These are phyloP conservation scores for Periophthalmus magnuspinnatus DNA, from an alignment of 2,797 vertebrate species.

Conservation along the genomic window DNA sequence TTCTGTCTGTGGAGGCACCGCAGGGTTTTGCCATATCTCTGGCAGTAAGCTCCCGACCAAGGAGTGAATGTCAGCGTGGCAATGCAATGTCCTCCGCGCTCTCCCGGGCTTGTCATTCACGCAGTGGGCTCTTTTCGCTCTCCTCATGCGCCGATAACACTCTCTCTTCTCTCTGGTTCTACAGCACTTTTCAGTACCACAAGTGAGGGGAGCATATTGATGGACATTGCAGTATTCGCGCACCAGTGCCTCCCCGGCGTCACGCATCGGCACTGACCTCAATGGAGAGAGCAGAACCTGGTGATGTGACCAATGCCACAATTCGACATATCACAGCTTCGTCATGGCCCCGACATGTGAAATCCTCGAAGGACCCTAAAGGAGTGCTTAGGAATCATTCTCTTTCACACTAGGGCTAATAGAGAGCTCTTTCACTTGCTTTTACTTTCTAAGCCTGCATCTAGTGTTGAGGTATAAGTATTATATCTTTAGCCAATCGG, in stretches of 20 bases:
- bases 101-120: conserved; percentile 61
- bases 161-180: conserved; percentile 40
- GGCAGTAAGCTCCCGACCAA: conserved; percentile 52
- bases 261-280: conserved; percentile 56
- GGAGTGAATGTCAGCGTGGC: conserved; percentile 57
- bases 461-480: background rate
- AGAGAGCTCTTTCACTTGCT: background rate
- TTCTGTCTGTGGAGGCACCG: conserved; percentile 43
- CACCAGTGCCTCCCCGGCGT: conserved; percentile 29
- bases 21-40: conserved; percentile 54
- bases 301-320: conserved; percentile 54
- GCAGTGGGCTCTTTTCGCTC: conserved; percentile 33
- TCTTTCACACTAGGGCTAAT: conserved; percentile 36
- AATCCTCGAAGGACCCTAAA: conserved; percentile 42
- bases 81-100: conserved; percentile 56
- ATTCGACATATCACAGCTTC: conserved; percentile 43
- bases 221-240: conserved; percentile 45
- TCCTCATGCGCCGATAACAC: conserved; percentile 30
- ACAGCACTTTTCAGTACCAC: conserved; percentile 40
- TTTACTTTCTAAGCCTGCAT: background rate
- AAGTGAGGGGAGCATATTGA: conserved; percentile 53
- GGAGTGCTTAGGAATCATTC: conserved; percentile 33
- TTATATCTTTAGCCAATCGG: no score
- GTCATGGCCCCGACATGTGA: conserved; percentile 43
- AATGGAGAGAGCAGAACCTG: conserved; percentile 53